phyloP scores from a whole-genome alignment of 2,113 vertebrate species.

The Petrocephalus zakoni region DNA sequence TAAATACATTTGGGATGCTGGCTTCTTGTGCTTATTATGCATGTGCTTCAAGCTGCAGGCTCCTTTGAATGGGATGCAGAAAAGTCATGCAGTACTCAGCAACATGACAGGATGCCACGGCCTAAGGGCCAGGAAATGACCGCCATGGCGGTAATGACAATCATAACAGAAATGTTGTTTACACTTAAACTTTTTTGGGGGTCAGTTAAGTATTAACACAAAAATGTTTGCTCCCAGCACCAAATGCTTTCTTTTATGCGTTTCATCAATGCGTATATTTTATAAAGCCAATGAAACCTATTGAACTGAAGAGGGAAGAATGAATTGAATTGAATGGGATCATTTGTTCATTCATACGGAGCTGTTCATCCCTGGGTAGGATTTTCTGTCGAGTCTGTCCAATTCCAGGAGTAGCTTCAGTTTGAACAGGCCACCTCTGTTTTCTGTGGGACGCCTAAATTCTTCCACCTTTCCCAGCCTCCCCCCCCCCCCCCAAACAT shows the following conservation, averaged over 20 bases:
- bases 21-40: background rate
- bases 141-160: background rate
- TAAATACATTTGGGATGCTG: background rate
- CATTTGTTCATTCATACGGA: constrained; percentile 6
- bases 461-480: background rate
- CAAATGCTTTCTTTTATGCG: background rate
- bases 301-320: constrained; percentile 1
- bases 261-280: constrained; percentile 2
- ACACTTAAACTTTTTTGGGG: background rate
- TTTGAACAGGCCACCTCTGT: background rate
- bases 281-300: background rate
- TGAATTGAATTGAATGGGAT: background rate
- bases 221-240: background rate
- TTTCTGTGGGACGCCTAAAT: background rate
- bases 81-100: constrained; percentile 4
- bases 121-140: background rate
- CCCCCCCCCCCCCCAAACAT: background rate
- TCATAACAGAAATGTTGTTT: background rate
- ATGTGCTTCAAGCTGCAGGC: background rate
- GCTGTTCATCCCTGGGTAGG: background rate
- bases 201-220: background rate
- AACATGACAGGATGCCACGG: background rate
- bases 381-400: constrained; percentile 2
- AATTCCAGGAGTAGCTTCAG: background rate
- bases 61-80: background rate